Base-by-base conservation (phyloP, 2,888 invertebrate genomes). In the Cheilosia variabilis region DNA sequence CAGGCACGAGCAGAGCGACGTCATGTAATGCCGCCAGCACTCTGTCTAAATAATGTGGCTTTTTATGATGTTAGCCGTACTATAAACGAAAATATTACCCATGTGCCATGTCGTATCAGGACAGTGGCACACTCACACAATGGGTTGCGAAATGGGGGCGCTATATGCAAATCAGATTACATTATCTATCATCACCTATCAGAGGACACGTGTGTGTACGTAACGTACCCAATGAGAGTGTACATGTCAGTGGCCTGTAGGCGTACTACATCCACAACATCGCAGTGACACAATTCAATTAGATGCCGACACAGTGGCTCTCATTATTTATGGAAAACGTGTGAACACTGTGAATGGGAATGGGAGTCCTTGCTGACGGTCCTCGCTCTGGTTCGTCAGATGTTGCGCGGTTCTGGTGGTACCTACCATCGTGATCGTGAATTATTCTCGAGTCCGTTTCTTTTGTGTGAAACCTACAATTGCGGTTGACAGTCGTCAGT, bases 41-140 rank as follows among this genome's bases (percentile, higher is more conserved):
- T 80, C 80, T n/a, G n/a, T n/a, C n/a, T 84, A 71, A 75, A 76
- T 84, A 84, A 84, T 84, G 84, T 71, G 84, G 80, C 80, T 84
- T 84, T 84, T 84, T 84, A 76, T 75, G 60, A 75, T 75, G 80
- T 71, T 80, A 76, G 80, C 71, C 69, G 69, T 69, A 50, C 34
- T 60, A 65, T 71, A 80, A 84, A 80, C 80, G 80, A 62, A 84
- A 84, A 80, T 71, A 76, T 84, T 76, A 84, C 79, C 83, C 79
- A 65, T 79, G 79, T 79, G 69, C 68, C 79, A 69, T 84, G 71
- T 84, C 69, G 60, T 73, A 72, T 68, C 60, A 72, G 52, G 60
- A 72, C 41, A 22, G 5, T 19, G 10, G 34, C 45, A 71, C 69
- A 43, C 50, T 52, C 43, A 22, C 22, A 53, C 17, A 63, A 52